Base-by-base conservation (phyloP, 2,888 invertebrate species). In the Drosophila quasianomalipes region DNA sequence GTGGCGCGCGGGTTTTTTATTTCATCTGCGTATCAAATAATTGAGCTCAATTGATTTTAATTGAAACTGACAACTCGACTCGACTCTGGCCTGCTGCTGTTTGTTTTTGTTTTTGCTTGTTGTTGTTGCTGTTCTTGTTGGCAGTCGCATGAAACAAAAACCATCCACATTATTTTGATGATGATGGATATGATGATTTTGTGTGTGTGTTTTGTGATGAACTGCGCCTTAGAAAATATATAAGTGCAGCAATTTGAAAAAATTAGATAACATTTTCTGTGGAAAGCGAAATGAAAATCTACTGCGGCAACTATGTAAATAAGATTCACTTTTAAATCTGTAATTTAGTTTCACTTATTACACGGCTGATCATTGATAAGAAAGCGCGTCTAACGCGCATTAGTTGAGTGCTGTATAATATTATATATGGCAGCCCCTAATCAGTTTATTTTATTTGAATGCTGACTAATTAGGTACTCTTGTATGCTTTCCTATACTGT, bases 31-130 rank as follows among this genome's bases (percentile, higher is more conserved):
- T 85, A 87, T 85, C 82, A 87, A 90, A 90, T 90, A 87, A 90
- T 87, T 87, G 89, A 87, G 83, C 89, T 89, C 91, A 87, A 87
- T 87, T 87, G 91, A 90, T 82, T 89, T 87, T 82, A 87, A 87
- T 87, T 87, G 82, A 89, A 90, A 87, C 87, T 89, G 87, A 90
- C 87, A 87, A 87, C 70, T 79, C 70, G 83, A 63, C 68, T 58
- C 63, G 60, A n/a, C 57, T 57, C 57, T 75, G 63, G 81, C 71
- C 35, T 26, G 35, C 70, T 67, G 59, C 62, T 66, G 71, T 37
- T 68, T 68, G 72, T 62, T 65, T 30, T 58, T 53, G 41, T 54
- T 61, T n/a, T 37, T 68, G 30, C 68, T 44, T 59, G 55, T 58
- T 64, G 52, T 67, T 74, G 52, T 39, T 64, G 39, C 54, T 70